These are phyloP conservation scores for Melierax canorus DNA, from an alignment of 2,113 vertebrate genomes.

Conservation along the genomic window DNA sequence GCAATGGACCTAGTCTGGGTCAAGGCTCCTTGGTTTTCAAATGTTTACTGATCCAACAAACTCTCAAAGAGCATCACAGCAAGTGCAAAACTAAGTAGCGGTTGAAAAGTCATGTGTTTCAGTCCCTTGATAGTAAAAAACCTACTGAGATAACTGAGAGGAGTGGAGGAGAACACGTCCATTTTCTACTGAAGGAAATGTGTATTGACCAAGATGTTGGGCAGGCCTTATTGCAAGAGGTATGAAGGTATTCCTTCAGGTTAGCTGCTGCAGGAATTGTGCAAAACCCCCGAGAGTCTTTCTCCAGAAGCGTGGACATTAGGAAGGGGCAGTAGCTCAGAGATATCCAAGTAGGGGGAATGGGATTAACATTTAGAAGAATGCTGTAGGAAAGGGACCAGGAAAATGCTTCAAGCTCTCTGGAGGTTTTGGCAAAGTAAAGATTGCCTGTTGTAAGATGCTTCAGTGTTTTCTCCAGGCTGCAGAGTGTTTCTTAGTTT, in stretches of 20 bases:
- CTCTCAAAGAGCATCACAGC: neutral
- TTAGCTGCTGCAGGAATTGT: neutral
- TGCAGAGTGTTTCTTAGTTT: neutral
- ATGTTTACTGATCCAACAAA: neutral
- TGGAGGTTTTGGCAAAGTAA: neutral
- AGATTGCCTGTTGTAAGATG: neutral
- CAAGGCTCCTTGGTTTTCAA: neutral
- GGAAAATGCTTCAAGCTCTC: neutral
- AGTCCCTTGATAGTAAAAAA: neutral
- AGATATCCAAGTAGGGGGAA: neutral
- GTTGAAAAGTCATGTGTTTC: neutral
- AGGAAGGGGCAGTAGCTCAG: neutral
- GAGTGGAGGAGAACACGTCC: fast-evolving
- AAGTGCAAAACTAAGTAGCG: neutral
- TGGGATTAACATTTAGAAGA: neutral
- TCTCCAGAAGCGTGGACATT: neutral
- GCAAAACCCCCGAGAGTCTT: neutral
- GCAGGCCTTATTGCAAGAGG: neutral
- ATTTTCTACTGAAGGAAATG: neutral
- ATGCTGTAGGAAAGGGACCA: neutral
- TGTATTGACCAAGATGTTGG: neutral
- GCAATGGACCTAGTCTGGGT: neutral
- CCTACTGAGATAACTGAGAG: neutral
- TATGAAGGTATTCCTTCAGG: neutral
- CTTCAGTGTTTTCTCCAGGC: neutral